Base-by-base conservation (phyloP, 2,888 invertebrate species). In the Coelinius sp. region DNA sequence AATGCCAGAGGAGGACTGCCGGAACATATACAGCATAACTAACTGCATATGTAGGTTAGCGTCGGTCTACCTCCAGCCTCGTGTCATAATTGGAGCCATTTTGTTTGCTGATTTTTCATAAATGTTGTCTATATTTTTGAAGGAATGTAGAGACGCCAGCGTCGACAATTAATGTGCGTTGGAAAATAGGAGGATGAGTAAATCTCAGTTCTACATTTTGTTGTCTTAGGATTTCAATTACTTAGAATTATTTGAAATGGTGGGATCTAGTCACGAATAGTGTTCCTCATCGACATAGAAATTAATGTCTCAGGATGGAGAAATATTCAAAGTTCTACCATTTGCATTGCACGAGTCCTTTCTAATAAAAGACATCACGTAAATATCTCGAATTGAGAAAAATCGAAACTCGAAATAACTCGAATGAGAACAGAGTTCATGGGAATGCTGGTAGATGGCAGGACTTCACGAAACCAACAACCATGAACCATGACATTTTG, bases 11-110 rank as follows among this genome's bases (percentile, higher is more conserved):
- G 59, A 44, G 71, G 65, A 52, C 27, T 27, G 68, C 64, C 24
- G 66, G 46, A 25, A 20, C 27, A 27, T 56, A 56, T 56, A 56
- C 25, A 56, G 56, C 14, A 56, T 56, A 56, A 56, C 71, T 27
- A 56, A 56, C 71, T 41, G 64, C 64, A 41, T 70, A 65, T 69
- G 35, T 44, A 38, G 46, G 44, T 46, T 46, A 31, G n/a, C 31
- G 22, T 41, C 12, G 12, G 24, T 31, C 49, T 68, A 72, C 75
- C 76, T 75, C 79, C 75, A 79, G 74, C 80, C 77, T 76, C 75
- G 77, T 78, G 81, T 81, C 81, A 84, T 84, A 84, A 84, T 82
- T 84, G 82, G 81, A 78, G 81, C 81, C 81, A 83, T 83, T 82
- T 73, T 27, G 73, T 76, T 78, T 78, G 76, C 74, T 76, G 76